Conservation (phyloP, 2,113 vertebrate species). For the Coreoperca whiteheadi region DNA sequence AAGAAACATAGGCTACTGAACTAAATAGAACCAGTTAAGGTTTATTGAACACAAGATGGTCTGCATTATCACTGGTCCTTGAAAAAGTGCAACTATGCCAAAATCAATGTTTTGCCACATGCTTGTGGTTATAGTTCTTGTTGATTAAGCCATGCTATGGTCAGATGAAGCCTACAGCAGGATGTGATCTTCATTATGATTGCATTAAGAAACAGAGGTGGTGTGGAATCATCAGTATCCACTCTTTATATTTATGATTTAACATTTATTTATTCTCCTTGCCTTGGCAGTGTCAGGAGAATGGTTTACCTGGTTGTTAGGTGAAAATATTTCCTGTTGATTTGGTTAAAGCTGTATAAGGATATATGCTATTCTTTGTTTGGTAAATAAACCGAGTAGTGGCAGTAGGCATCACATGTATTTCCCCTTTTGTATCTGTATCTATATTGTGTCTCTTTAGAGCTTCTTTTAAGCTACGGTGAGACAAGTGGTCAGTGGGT, state of each 20-base stretch:
- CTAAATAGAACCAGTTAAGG: background rate
- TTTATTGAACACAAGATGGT: background rate
- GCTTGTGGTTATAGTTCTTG: background rate
- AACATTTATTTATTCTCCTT: background rate
- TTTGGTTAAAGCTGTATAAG: background rate
- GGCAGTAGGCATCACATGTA: background rate
- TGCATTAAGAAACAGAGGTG: background rate
- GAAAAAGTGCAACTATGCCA: background rate
- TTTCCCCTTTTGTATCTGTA: background rate
- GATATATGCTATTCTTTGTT: background rate
- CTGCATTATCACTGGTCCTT: background rate
- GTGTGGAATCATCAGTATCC: background rate
- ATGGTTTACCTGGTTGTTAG: background rate
- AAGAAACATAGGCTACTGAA: background rate
- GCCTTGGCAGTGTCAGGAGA: background rate
- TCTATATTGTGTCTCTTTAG: background rate
- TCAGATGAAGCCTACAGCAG: slow-evolving; percentile 3
- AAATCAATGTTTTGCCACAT: background rate
- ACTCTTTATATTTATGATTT: background rate
- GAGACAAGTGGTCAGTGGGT: slow-evolving; percentile 20
- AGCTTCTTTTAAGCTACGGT: background rate
- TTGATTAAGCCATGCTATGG: background rate
- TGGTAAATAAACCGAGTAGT: background rate
- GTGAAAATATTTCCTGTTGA: background rate
- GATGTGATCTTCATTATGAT: background rate